Evolutionary conservation across 2,888 invertebrate species (phyloP), one percentile per base, ranked within the genome.

Genomic region (Philonicus albiceps): DNA sequence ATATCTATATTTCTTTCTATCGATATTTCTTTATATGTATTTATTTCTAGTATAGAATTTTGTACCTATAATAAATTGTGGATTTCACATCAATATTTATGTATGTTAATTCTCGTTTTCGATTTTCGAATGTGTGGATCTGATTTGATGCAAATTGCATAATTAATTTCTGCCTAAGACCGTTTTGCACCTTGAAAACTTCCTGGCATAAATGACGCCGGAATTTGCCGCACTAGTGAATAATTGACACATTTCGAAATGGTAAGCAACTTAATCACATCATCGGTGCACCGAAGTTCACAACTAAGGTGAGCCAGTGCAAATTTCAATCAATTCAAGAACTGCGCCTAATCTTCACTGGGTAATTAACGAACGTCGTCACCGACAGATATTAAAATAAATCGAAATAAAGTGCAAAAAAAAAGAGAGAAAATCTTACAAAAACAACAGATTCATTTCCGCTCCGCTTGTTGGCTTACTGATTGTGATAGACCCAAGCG

Each of bases 171-270:
- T 74, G 74, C 74, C n/a, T 31, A 30, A 19, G 27, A 75, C 34
- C 75, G 34, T 37, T 75, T 75, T 75, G 75, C 75, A 64, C 64
- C 64, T 64, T 64, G 64, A 64, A 64, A 64, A 64, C 64, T 64
- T 64, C 64, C 64, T 64, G 49, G 64, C 64, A 22, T 8, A 64
- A 22, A 31, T 30, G 53, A 8, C 80, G 53, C 55, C 53, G 27
- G 64, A 27, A 49, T 43, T 16, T 27, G 27, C 27, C 16, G 13
- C 27, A 13, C 22, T n/a, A 27, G 34, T 19, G 76, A 22, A 16
- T 78, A 80, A 80, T 80, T 80, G 53, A 80, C 80, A 55, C 80
- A 53, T 80, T 80, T 49, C 80, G 55, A 53, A 80, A 80, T 64
- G 19, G 22, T 27, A 53, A 80, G 49, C 80, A 80, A 19, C 80